A percentile compares a stretch with the other conserved stretches of the same genome.
phyloP scores from a whole-genome alignment of 2,797 vertebrate species.

The Diplodus sargus region DNA sequence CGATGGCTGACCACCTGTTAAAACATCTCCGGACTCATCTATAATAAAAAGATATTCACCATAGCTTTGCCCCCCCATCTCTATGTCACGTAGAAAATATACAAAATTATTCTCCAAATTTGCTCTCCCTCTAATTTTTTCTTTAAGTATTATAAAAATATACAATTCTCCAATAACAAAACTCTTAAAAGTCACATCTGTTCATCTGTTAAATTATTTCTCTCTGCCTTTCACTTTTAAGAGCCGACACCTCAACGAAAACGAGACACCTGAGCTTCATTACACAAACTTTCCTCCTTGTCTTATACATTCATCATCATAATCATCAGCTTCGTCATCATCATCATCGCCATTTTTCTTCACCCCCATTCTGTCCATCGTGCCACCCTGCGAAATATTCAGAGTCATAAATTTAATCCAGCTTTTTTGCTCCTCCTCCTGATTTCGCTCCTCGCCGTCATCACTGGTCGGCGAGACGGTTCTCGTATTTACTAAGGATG shows the following conservation, averaged over 20 bases:
- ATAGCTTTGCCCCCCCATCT: slow-evolving; percentile 62
- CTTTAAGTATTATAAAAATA: slow-evolving; percentile 89
- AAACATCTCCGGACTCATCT: slow-evolving; percentile 70
- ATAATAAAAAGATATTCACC: slow-evolving; percentile 78
- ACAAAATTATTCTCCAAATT: slow-evolving; percentile 87
- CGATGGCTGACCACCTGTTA: slow-evolving; percentile 69
- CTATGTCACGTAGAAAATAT: slow-evolving; percentile 85
- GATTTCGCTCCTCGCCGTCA: slow-evolving; percentile 50
- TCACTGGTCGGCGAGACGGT: slow-evolving; percentile 90
- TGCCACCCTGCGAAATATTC: slow-evolving; percentile 50
- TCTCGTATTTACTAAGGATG: slow-evolving; percentile 93
- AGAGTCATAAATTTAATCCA: slow-evolving; percentile 74
- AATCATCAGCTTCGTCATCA: slow-evolving; percentile 59
- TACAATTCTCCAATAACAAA: slow-evolving; percentile 89
- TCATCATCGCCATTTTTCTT: slow-evolving; percentile 47
- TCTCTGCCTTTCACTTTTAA: slow-evolving; percentile 76
- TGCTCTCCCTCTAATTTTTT: slow-evolving; percentile 82
- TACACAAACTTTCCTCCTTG: slow-evolving; percentile 71
- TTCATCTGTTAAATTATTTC: slow-evolving; percentile 81
- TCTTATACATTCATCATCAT: slow-evolving; percentile 85
- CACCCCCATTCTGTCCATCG: slow-evolving; percentile 68
- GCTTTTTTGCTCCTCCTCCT: slow-evolving; percentile 62
- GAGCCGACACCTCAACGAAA: slow-evolving; percentile 75
- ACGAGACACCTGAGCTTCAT: slow-evolving; percentile 84
- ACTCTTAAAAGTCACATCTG: slow-evolving; percentile 83